Conservation (phyloP, 2,113 vertebrate species). For the Ursus arctos region DNA sequence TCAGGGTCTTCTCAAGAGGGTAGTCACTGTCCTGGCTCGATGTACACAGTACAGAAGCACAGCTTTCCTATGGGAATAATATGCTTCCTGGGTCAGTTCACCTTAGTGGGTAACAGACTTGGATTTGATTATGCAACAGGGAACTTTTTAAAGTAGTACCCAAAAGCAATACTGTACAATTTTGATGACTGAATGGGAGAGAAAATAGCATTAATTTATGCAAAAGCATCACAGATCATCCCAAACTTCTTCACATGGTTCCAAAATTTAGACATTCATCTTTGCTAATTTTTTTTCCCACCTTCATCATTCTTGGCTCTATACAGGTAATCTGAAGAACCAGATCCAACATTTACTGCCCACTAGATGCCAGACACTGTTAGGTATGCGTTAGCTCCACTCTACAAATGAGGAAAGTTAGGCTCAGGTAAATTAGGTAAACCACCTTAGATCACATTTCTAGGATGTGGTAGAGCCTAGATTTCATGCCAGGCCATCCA, state of each 20-base stretch:
- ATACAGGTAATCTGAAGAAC: not conserved
- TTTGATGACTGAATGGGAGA: not conserved
- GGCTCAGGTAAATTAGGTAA: constrained; percentile 11
- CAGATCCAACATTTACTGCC: not conserved
- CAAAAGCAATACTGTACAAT: constrained; percentile 23
- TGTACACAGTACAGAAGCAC: constrained; percentile 88
- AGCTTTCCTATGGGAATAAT: constrained; percentile 86
- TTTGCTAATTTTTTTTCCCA: not conserved
- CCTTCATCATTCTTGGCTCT: constrained; percentile 55
- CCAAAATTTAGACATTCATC: constrained; percentile 45
- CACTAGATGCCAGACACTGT: not conserved
- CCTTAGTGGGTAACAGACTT: constrained; percentile 27
- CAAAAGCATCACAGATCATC: constrained; percentile 43
- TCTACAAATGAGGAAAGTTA: constrained; percentile 35
- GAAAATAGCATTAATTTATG: constrained; percentile 44
- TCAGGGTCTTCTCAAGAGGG: constrained; percentile 89
- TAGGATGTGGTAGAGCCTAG: not conserved
- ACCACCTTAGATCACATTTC: not conserved
- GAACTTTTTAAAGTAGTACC: not conserved
- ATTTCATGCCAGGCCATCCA: constrained; percentile 15
- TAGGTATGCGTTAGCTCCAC: constrained; percentile 7
- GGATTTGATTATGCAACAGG: not conserved
- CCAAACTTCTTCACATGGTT: constrained; percentile 38
- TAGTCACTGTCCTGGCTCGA: constrained; percentile 94
- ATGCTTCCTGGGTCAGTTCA: constrained; percentile 60